phyloP scores from a whole-genome alignment of 1,140 invertebrate species.

The Drosophila mojavensis region DNA sequence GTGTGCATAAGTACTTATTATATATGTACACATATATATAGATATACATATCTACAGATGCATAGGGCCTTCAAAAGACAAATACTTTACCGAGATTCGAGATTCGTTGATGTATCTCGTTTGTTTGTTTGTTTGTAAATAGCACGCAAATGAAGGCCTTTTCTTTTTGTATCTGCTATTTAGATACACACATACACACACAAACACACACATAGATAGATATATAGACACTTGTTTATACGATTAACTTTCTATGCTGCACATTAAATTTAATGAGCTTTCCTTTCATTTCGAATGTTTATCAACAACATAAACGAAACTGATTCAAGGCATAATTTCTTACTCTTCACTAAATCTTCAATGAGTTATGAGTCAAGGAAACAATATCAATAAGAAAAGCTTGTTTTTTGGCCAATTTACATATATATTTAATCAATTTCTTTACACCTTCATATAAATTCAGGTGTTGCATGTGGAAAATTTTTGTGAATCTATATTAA shows the following conservation, averaged over 20 bases:
- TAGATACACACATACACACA: background rate
- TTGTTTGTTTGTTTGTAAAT: slow-evolving; percentile 68
- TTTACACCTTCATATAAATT: no score
- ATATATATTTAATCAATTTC: no score
- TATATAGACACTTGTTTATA: background rate
- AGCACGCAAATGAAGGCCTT: slow-evolving; percentile 59
- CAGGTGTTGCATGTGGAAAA: no score
- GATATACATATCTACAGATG: slow-evolving; percentile 17
- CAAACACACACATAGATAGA: background rate
- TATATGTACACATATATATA: slow-evolving; percentile 30
- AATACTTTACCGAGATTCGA: slow-evolving; percentile 4
- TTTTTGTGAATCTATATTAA: background rate
- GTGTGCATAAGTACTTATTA: slow-evolving; percentile 28
- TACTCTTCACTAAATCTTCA: slow-evolving; percentile 2
- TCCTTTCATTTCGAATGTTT: slow-evolving; percentile 59
- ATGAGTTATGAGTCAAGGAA: slow-evolving; percentile 13
- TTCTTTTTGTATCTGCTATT: slow-evolving; percentile 33
- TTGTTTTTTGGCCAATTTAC: background rate
- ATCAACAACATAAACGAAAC: slow-evolving; percentile 49
- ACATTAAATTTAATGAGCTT: slow-evolving; percentile 73
- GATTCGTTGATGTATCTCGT: slow-evolving; percentile 29
- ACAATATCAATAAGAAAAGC: background rate
- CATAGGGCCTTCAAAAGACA: background rate
- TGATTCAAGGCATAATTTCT: slow-evolving; percentile 29
- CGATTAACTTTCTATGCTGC: slow-evolving; percentile 63